A percentile compares a stretch with the other conserved stretches of the same genome.
These are phyloP conservation scores for Scaptomyza montana DNA, from an alignment of 1,140 invertebrate genomes.

Conservation along the genomic window DNA sequence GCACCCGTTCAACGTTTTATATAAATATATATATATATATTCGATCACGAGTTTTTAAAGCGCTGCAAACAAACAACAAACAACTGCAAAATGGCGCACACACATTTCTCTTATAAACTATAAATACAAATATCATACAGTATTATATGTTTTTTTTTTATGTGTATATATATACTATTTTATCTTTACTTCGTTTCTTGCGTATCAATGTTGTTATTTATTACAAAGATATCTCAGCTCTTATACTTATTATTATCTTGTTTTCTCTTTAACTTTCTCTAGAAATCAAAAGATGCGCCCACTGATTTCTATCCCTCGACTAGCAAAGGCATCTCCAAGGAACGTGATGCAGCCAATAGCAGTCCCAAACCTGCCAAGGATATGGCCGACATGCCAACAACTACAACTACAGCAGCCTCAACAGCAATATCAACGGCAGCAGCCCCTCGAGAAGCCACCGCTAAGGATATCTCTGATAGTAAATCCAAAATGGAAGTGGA, in stretches of 20 bases:
- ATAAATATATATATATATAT: slow-evolving; percentile 10
- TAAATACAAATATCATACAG: slow-evolving; percentile 26
- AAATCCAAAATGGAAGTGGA: slow-evolving; percentile 77
- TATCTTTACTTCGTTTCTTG: slow-evolving; percentile 60
- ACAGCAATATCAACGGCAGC: slow-evolving; percentile 15
- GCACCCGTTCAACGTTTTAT: slow-evolving; percentile 51
- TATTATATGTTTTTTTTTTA: not conserved
- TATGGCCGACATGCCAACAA: slow-evolving; percentile 56
- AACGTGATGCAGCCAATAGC: slow-evolving; percentile 45
- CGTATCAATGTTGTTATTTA: slow-evolving; percentile 51
- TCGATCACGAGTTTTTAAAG: slow-evolving; percentile 51
- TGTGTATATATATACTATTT: slow-evolving; percentile 34
- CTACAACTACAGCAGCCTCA: slow-evolving; percentile 37
- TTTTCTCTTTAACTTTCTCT: slow-evolving; percentile 2
- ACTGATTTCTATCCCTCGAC: slow-evolving; percentile 71
- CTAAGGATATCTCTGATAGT: slow-evolving; percentile 71
- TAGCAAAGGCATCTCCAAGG: slow-evolving; percentile 72
- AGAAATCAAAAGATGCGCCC: slow-evolving; percentile 74
- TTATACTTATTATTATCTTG: slow-evolving; percentile 4
- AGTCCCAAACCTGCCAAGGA: slow-evolving; percentile 47
- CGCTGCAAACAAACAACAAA: slow-evolving; percentile 55
- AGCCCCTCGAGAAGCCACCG: slow-evolving; percentile 47
- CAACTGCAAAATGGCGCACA: slow-evolving; percentile 58
- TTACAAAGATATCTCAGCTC: not conserved
- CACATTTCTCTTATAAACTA: slow-evolving; percentile 30